Conservation (phyloP, 2,888 invertebrate species). For the Pogonocherus hispidulus region DNA sequence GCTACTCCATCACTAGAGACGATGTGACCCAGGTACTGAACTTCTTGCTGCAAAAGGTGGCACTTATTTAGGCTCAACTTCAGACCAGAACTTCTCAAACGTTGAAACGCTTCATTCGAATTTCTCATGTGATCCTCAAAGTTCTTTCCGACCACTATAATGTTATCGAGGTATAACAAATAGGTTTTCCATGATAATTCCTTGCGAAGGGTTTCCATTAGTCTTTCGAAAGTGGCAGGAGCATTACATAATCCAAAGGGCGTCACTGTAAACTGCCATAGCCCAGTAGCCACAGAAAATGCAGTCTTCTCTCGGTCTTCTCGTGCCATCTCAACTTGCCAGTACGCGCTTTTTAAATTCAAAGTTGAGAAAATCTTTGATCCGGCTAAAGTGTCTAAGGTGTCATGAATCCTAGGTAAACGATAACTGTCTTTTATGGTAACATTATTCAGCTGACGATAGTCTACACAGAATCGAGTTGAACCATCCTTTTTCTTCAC, state of each 20-base stretch:
- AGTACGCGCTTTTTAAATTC: no score
- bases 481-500: slow-evolving; percentile 35
- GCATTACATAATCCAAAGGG: neutral
- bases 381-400: slow-evolving; percentile 10
- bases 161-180: slow-evolving; percentile 18
- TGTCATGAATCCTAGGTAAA: slow-evolving; percentile 45
- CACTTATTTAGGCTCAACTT: no score
- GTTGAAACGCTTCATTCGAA: slow-evolving; percentile 9
- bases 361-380: neutral
- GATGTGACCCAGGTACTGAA: slow-evolving; percentile 38
- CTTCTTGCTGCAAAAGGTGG: no score
- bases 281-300: no score
- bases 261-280: no score
- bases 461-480: slow-evolving; percentile 36
- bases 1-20: neutral
- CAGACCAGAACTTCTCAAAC: neutral
- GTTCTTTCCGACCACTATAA: slow-evolving; percentile 23
- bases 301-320: no score
- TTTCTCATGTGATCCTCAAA: no score
- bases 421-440: slow-evolving; percentile 42
- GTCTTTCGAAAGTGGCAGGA: neutral
- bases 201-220: neutral
- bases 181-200: neutral
- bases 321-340: no score
- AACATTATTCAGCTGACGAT: slow-evolving; percentile 34